phyloP scores from a whole-genome alignment of 2,113 vertebrate genomes.

The Solea senegalensis region DNA sequence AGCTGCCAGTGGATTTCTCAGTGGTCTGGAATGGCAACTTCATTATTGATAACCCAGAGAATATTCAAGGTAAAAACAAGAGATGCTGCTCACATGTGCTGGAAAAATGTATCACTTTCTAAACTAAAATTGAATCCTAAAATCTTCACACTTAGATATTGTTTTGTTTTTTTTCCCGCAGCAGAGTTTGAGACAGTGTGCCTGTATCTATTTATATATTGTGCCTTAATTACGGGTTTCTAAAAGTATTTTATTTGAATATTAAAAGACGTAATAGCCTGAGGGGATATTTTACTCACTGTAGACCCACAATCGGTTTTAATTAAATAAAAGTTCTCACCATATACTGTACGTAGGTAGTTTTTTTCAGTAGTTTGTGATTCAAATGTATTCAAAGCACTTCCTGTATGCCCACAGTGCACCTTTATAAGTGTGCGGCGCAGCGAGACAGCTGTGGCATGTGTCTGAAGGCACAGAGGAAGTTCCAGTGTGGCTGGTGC shows the following conservation, averaged over 20 bases:
- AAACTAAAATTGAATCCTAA: too few relatives aligned
- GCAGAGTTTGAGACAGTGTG: not conserved
- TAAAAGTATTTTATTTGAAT: not conserved
- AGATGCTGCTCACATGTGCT: slow-evolving; percentile 8
- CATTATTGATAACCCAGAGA: slow-evolving; percentile 96
- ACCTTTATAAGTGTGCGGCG: slow-evolving; percentile 96
- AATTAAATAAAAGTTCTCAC: slow-evolving; percentile 2
- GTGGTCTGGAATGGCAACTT: slow-evolving; percentile 99
- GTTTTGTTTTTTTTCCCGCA: not conserved
- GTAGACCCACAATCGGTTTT: not conserved
- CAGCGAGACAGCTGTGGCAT: slow-evolving; percentile 97
- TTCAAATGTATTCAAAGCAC: not conserved
- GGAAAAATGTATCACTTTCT: not conserved
- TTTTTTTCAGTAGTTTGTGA: not conserved
- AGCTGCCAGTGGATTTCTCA: slow-evolving; percentile 94
- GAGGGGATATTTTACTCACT: slow-evolving; percentile 16
- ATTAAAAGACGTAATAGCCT: not conserved
- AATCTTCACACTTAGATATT: slow-evolving; percentile 8
- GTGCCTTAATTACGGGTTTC: slow-evolving; percentile 17
- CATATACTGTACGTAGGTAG: not conserved
- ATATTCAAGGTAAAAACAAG: slow-evolving; percentile 88
- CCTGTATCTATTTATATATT: not conserved
- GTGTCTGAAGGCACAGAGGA: slow-evolving; percentile 94
- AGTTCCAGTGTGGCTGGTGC: slow-evolving; percentile 98
- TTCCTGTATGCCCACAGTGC: slow-evolving; percentile 81